Conservation (phyloP, 2,113 vertebrate genomes). For the Collichthys lucidus region DNA sequence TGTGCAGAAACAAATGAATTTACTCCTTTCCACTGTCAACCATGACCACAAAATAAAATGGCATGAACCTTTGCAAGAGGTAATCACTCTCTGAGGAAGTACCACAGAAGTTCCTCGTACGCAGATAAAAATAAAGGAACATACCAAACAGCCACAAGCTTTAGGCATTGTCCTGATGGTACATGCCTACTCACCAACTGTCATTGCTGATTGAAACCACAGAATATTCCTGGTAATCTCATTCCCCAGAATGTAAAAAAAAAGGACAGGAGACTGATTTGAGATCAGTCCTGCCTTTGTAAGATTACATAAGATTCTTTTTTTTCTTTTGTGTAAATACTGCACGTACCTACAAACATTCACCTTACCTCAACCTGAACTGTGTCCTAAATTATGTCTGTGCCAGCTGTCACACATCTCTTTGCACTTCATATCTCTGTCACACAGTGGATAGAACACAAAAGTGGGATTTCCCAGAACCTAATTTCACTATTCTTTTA, state of each 20-base stretch:
- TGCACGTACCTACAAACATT: constrained; percentile 5
- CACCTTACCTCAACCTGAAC: neutral
- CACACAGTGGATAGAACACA: neutral
- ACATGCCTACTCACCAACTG: constrained; percentile 68
- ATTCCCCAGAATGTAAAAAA: constrained; percentile 3
- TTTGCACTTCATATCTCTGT: neutral
- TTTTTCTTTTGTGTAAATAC: neutral
- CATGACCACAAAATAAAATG: constrained; percentile 6
- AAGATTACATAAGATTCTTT: constrained; percentile 2
- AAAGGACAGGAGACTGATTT: constrained; percentile 20
- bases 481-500: constrained; percentile 12
- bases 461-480: constrained; percentile 6
- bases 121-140: constrained; percentile 54
- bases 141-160: constrained; percentile 13
- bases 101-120: constrained; percentile 27
- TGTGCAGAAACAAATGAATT: constrained; percentile 27
- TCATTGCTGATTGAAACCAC: constrained; percentile 47
- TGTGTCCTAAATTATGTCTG: neutral
- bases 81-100: neutral
- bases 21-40: constrained; percentile 5
- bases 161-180: constrained; percentile 54
- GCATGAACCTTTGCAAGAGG: constrained; percentile 16
- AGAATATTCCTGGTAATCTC: constrained; percentile 38
- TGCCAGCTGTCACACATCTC: neutral
- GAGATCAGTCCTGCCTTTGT: constrained; percentile 2